phyloP scores from a whole-genome alignment of 2,113 vertebrate genomes.

The Oreocharis arfaki region DNA sequence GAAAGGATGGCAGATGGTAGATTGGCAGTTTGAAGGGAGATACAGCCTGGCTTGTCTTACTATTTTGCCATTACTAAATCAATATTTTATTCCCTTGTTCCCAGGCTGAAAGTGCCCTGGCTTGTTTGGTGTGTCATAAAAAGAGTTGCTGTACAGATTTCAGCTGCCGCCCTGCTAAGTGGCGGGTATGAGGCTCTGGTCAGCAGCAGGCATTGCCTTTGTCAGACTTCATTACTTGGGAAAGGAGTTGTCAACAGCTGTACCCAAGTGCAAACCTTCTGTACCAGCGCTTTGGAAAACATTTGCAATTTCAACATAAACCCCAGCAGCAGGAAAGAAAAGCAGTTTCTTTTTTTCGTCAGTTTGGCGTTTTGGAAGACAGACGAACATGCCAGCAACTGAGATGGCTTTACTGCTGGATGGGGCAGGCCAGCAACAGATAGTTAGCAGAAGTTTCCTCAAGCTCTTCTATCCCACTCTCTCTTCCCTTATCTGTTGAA shows the following conservation, averaged over 20 bases:
- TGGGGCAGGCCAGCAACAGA: background rate
- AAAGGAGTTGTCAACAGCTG: constrained; percentile 29
- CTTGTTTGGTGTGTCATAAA: background rate
- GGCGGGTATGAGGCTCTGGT: background rate
- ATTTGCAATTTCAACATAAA: constrained; percentile 32
- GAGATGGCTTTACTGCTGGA: background rate
- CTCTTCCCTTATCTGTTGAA: background rate
- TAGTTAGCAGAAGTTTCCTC: constrained; percentile 19
- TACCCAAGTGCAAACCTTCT: background rate
- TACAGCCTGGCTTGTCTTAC: background rate
- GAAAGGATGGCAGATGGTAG: constrained; percentile 30
- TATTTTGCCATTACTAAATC: background rate
- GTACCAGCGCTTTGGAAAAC: constrained; percentile 29
- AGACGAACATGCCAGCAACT: background rate
- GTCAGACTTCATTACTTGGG: background rate
- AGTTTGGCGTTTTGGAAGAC: background rate
- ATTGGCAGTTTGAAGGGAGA: constrained; percentile 1
- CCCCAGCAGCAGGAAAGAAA: background rate
- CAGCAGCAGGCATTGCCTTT: background rate
- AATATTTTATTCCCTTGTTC: constrained; percentile 31
- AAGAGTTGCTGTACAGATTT: background rate
- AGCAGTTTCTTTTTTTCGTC: background rate
- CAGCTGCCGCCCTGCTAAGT: background rate
- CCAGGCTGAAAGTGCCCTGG: background rate
- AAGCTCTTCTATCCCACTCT: background rate